These are phyloP conservation scores for Tetraneura akinire DNA, from an alignment of 1,140 invertebrate genomes.

Conservation along the genomic window DNA sequence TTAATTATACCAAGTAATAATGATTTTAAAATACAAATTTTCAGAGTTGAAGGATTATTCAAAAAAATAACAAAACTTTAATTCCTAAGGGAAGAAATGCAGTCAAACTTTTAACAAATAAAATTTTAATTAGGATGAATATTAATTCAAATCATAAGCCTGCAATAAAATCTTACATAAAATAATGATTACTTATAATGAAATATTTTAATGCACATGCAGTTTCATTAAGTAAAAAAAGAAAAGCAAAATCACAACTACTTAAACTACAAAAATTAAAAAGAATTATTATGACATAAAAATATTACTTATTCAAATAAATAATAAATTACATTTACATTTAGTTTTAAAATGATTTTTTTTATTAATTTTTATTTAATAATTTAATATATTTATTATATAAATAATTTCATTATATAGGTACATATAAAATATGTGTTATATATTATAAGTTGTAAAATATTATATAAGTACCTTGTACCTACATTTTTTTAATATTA, in stretches of 20 bases:
- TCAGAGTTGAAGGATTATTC: not conserved
- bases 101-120: not conserved
- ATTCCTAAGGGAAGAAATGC: not conserved
- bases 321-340: too few species aligned
- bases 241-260: not conserved
- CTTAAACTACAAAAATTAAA: not conserved
- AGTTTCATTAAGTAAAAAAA: not conserved
- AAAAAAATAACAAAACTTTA: not conserved
- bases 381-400: too few species aligned
- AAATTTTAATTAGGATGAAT: not conserved
- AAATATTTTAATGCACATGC: not conserved
- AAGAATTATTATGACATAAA: too few species aligned
- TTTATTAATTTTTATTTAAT: too few species aligned
- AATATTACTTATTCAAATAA: too few species aligned
- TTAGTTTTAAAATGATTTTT: too few species aligned
- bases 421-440: too few species aligned
- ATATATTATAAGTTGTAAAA: too few species aligned
- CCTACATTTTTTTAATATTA: too few species aligned
- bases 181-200: not conserved
- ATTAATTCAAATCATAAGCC: not conserved
- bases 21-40: not conserved
- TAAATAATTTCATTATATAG: too few species aligned
- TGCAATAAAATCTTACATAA: not conserved
- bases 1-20: not conserved
- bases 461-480: too few species aligned